Conservation (phyloP, 2,113 vertebrate genomes). For the Butorides virescens region DNA sequence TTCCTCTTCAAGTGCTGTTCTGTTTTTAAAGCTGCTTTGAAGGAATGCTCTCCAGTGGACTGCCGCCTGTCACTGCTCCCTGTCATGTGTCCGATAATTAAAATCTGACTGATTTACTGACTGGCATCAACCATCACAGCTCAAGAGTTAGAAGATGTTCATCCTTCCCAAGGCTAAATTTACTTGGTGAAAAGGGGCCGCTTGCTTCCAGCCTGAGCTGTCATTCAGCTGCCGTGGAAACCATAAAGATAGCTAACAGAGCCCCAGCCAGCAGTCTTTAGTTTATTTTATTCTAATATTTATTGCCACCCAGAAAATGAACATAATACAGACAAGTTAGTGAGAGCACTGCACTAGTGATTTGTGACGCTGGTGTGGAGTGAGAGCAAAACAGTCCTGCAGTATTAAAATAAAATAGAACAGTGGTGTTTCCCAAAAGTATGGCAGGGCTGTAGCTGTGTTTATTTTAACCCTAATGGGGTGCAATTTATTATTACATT, state of each 20-base stretch:
- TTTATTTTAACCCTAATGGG: conserved; percentile 58
- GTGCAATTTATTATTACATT: conserved; percentile 49
- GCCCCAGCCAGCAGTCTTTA: conserved; percentile 78
- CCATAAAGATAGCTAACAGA: conserved; percentile 82
- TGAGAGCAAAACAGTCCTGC: conserved; percentile 68
- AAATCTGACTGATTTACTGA: conserved; percentile 91
- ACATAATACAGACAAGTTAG: conserved; percentile 79
- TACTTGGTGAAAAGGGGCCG: conserved; percentile 78
- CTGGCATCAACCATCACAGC: conserved; percentile 77
- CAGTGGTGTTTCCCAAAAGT: conserved; percentile 34
- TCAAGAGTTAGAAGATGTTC: conserved; percentile 78
- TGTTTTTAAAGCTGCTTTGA: conserved; percentile 79
- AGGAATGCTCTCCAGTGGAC: conserved; percentile 82
- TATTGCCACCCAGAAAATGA: conserved; percentile 84
- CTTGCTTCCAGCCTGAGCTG: conserved; percentile 75
- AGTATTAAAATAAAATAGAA: conserved; percentile 67
- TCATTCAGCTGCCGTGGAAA: conserved; percentile 85
- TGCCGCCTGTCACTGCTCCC: conserved; percentile 79
- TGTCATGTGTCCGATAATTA: conserved; percentile 89
- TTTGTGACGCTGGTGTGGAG: conserved; percentile 68
- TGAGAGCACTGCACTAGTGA: conserved; percentile 66
- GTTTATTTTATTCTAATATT: conserved; percentile 87
- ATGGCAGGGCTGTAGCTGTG: conserved; percentile 46
- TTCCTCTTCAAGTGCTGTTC: conserved; percentile 71
- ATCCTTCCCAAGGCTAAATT: conserved; percentile 86